Evolutionary conservation across 2,888 invertebrate species (phyloP).

Genomic region (Scelioninae gen. 1): DNA sequence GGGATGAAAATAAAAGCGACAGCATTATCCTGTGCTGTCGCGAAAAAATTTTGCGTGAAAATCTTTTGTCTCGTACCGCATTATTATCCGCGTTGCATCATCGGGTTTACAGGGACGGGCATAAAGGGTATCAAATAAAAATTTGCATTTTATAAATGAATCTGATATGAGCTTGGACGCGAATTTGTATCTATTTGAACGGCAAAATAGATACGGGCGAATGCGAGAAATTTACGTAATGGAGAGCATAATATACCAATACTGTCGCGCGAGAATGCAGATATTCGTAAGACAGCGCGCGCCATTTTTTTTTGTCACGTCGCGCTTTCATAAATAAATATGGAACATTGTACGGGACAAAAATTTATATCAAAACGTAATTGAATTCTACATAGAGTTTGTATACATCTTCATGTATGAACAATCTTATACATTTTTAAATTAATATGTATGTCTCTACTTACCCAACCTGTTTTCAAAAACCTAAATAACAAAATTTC

Average conservation of each 20-base stretch:
- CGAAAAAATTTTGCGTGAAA: constrained; percentile 21
- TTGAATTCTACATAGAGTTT: background rate
- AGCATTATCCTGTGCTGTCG: constrained; percentile 6
- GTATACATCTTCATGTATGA: too few species aligned
- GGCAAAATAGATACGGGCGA: constrained; percentile 45
- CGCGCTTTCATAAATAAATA: constrained; percentile 31
- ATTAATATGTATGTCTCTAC: too few species aligned
- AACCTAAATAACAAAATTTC: too few species aligned
- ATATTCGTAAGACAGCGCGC: constrained; percentile 23
- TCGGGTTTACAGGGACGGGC: constrained; percentile 23
- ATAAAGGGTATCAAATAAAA: constrained; percentile 52
- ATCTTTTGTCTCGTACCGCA: constrained; percentile 29
- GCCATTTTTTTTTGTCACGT: constrained; percentile 11
- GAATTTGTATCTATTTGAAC: constrained; percentile 56
- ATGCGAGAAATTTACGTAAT: constrained; percentile 53
- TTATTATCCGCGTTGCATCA: constrained; percentile 52
- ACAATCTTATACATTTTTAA: too few species aligned
- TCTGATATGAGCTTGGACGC: constrained; percentile 46
- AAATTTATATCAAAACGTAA: background rate
- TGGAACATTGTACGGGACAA: background rate
- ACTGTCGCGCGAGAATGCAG: background rate
- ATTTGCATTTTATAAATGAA: constrained; percentile 62
- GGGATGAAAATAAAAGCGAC: too few species aligned
- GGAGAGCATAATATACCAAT: constrained; percentile 48
- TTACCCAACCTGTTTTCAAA: too few species aligned